phyloP scores from a whole-genome alignment of 2,797 vertebrate species.

The Graptemys geographica region DNA sequence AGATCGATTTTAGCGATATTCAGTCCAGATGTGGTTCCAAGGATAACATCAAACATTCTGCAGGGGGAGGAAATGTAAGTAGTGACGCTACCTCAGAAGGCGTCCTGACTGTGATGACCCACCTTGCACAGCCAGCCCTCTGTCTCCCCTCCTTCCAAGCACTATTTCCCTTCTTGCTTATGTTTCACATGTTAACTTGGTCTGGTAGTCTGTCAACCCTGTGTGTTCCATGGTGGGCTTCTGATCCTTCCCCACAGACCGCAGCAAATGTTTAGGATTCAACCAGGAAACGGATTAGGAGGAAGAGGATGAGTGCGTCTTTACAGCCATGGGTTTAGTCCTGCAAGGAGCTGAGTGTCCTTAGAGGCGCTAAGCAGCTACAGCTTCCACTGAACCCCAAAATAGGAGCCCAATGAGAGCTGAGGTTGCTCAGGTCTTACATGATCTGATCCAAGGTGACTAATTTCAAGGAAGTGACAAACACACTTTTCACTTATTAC shows the following conservation, averaged over 20 bases:
- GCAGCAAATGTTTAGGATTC: slow-evolving; percentile 2
- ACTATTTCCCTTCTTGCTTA: slow-evolving; percentile 42
- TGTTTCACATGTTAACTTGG: slow-evolving; percentile 1
- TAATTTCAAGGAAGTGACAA: slow-evolving; percentile 1
- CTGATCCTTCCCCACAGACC: slow-evolving; percentile 45
- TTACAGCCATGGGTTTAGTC: not conserved
- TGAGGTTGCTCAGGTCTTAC: not conserved
- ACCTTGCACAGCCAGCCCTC: slow-evolving; percentile 46
- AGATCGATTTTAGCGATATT: slow-evolving; percentile 92
- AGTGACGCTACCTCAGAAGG: slow-evolving; percentile 59
- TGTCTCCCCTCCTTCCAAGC: slow-evolving; percentile 36
- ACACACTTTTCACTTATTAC: not conserved
- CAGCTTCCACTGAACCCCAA: not conserved
- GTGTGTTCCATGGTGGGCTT: slow-evolving; percentile 38
- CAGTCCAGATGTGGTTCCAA: slow-evolving; percentile 94
- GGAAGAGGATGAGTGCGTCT: not conserved
- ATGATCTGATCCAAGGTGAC: not conserved
- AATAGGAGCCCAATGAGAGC: not conserved
- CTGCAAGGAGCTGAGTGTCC: not conserved
- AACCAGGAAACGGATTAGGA: not conserved
- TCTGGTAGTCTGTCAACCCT: slow-evolving; percentile 31
- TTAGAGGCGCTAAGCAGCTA: not conserved
- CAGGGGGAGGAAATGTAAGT: slow-evolving; percentile 95
- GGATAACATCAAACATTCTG: slow-evolving; percentile 91
- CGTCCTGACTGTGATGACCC: slow-evolving; percentile 39